Percentiles rank a stretch among this genome's conserved stretches.
Evolutionary conservation across 2,113 vertebrate genomes (phyloP).

Genomic region (Ictidomys tridecemlineatus): DNA sequence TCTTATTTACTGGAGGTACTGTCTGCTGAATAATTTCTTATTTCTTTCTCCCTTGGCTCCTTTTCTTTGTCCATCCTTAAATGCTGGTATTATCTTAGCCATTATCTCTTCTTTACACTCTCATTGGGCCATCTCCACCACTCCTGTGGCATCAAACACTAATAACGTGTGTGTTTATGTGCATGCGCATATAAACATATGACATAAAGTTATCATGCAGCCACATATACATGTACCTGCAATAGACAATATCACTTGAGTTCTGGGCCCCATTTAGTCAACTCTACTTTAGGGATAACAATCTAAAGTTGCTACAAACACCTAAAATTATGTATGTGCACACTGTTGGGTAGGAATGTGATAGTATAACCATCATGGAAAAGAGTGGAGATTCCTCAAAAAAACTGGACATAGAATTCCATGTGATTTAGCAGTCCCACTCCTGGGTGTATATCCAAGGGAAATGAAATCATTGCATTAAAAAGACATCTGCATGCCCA

Average conservation of each 20-base stretch:
- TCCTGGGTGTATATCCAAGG: neutral
- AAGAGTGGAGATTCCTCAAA: neutral
- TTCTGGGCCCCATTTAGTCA: neutral
- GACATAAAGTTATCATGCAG: no score
- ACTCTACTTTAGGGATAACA: neutral
- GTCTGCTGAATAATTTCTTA: slow-evolving; percentile 9
- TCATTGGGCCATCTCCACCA: neutral
- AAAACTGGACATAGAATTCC: neutral
- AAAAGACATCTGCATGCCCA: neutral
- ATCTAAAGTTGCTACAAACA: neutral
- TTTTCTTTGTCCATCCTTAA: neutral
- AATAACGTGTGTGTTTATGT: neutral
- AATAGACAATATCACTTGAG: neutral
- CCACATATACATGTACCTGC: neutral
- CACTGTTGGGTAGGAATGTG: neutral
- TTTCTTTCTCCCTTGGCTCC: neutral
- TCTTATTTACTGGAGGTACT: neutral
- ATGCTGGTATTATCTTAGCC: neutral
- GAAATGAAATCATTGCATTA: neutral
- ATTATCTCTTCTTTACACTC: neutral
- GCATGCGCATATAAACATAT: no score
- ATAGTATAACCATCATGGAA: neutral
- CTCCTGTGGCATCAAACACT: neutral
- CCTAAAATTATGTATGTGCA: neutral
- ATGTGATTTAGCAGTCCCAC: neutral